Base-by-base conservation (phyloP, 1,140 invertebrate species). In the Brachystomella parvula region DNA sequence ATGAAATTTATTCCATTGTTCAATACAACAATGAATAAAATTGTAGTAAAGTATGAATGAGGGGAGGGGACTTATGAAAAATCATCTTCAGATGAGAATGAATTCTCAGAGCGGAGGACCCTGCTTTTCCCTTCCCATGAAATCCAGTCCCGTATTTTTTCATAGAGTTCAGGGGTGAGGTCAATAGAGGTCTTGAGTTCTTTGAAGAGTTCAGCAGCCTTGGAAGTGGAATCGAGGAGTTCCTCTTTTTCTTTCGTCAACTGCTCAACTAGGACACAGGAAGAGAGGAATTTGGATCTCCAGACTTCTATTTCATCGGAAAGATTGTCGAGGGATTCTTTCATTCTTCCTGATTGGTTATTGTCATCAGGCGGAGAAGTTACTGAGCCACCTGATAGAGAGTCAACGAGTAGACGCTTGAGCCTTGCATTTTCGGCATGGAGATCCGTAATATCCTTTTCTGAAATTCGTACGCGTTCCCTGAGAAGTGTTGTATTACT, bases 271-370 rank as follows among this genome's bases (percentile, higher is more conserved):
- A 73, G 61, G 15, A 73, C 66, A 65, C 71, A 73, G 3, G 69
- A 69, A 19, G 66, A 69, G n/a, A 73, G 57, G 58, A 73, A 73
- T 31, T 73, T 73, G n/a, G 71, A 73, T 47, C 71, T 47, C 68
- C 68, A 73, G 6, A 73, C 71, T 69, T 70, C 66, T 28, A 73
- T 70, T 67, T 70, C 71, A 56, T 73, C 64, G 19, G 31, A 57
- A 1, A 73, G 59, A 47, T 66, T 64, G n/a, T 70, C 68, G 35
- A 73, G 31, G 19, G 68, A 73, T 56, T 73, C 71, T 6, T 35
- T 29, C 15, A 67, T 67, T 21, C 57, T 33, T 30, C 39, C 29
- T 47, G 47, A 35, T 44, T 57, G 62, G 32, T 30, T 30, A 15
- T 44, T 49, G 21, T 30, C 29, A 24, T 68, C 66, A 60, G 56